Percentiles rank a stretch among this genome's conserved stretches.
Evolutionary conservation across 2,888 invertebrate species (phyloP).

Genomic region (Sesia apiformis): DNA sequence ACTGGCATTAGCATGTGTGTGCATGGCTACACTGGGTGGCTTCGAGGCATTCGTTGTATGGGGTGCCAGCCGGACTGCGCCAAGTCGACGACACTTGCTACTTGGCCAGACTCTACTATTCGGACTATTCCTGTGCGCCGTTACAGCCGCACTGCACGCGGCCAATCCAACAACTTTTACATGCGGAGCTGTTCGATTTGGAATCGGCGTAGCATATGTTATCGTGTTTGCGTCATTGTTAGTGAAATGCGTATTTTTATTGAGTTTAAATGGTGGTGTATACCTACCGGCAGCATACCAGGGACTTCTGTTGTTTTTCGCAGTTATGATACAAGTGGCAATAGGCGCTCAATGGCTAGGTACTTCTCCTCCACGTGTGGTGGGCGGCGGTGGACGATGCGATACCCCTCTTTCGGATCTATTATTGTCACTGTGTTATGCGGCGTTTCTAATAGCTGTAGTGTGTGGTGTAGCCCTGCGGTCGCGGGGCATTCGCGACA

Average conservation of each 20-base stretch:
- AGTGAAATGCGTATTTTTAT: conserved; percentile 94
- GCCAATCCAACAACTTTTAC: conserved; percentile 85
- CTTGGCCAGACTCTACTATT: conserved; percentile 90
- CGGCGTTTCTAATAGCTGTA: conserved; percentile 87
- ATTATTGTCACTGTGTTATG: conserved; percentile 86
- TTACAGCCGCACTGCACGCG: conserved; percentile 84
- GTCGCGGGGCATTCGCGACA: conserved; percentile 92
- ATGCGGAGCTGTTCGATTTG: conserved; percentile 87
- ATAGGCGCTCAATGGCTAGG: conserved; percentile 90
- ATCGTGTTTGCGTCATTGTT: conserved; percentile 92
- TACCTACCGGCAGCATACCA: conserved; percentile 95
- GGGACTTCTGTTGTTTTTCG: conserved; percentile 90
- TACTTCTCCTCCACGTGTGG: conserved; percentile 80
- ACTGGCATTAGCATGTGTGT: conserved; percentile 86
- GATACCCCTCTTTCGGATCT: conserved; percentile 81
- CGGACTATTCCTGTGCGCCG: conserved; percentile 87
- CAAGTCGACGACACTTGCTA: conserved; percentile 88
- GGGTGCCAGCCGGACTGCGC: conserved; percentile 84
- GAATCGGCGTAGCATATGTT: conserved; percentile 87
- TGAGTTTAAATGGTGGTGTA: conserved; percentile 92
- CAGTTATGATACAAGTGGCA: conserved; percentile 91
- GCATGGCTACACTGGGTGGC: conserved; percentile 88
- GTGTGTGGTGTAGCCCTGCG: conserved; percentile 89
- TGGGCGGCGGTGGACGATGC: conserved; percentile 60
- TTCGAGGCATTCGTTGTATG: conserved; percentile 94